These are phyloP conservation scores for Meriones psammophilus DNA, from an alignment of 2,797 vertebrate species.

Conservation along the genomic window DNA sequence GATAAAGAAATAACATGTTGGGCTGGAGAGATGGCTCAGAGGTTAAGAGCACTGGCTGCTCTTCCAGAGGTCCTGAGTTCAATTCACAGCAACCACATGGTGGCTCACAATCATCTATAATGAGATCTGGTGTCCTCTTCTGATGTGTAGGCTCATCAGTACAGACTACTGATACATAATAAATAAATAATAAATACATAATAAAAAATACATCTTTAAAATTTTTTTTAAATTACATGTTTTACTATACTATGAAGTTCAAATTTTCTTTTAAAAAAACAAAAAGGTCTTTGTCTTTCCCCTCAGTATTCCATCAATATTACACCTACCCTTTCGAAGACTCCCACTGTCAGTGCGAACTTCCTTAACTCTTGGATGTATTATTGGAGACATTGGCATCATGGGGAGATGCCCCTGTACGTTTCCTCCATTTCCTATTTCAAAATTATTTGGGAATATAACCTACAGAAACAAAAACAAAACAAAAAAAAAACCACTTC, in stretches of 20 bases:
- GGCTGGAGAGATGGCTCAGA: too few species aligned
- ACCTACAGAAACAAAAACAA: conserved; percentile 90
- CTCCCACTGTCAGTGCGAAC: conserved; percentile 94
- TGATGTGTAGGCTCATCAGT: too few species aligned
- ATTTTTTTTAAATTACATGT: not conserved
- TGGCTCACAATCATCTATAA: too few species aligned
- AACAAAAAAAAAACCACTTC: conserved; percentile 58
- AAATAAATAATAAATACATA: too few species aligned
- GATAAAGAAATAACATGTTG: conserved; percentile 19
- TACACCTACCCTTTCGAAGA: conserved; percentile 90
- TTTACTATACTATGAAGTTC: conserved; percentile 15
- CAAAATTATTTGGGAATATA: conserved; percentile 96
- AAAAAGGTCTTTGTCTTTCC: not conserved
- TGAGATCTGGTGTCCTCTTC: too few species aligned
- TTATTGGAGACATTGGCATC: conserved; percentile 95
- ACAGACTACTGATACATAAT: too few species aligned
- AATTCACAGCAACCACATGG: too few species aligned
- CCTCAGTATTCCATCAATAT: conserved; percentile 7
- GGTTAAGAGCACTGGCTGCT: too few species aligned
- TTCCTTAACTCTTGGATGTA: conserved; percentile 97
- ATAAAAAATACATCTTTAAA: too few species aligned
- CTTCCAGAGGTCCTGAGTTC: too few species aligned
- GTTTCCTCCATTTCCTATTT: conserved; percentile 89
- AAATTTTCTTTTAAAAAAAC: not conserved
- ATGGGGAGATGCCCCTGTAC: conserved; percentile 93